Evolutionary conservation across 2,113 vertebrate species (phyloP), one percentile per base, ranked within the genome.

Genomic region (Sceloporus tristichus): DNA sequence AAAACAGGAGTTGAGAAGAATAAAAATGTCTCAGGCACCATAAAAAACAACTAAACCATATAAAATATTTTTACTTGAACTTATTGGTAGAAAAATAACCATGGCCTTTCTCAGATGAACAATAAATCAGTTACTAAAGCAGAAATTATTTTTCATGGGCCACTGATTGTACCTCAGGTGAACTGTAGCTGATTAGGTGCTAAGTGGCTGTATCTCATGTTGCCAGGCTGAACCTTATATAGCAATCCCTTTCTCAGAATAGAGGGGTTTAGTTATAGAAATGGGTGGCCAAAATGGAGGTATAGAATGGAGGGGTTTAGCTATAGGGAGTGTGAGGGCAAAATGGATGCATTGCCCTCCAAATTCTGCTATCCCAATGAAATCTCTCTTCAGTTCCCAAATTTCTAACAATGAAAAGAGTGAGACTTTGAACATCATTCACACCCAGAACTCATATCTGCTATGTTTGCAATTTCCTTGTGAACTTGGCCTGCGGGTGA

Each of bases 141-240:
- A 48, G 88, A 90, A 87, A 80, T 92, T 88, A 92, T 92, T 83
- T 92, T 95, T 94, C 92, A 1, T 95, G 92, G 96, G 94, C 89
- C 94, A 93, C 91, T 95, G 96, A 95, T 89, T 95, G 94, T 86
- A 94, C 94, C 91, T 94, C 96, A 94, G 95, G 94, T 89, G 79
- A 95, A 92, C 88, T 86, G 94, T 95, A 97, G 95, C 94, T 95
- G 94, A 95, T 96, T 94, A 91, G 84, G 89, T 87, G 48, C 84
- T 94, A 92, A 93, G 91, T 94, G 88, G 89, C 93, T 95, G 89
- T 88, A 16, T 86, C 56, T 90, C 6, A 25, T 59, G 91, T 81
- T 81, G 59, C 9, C 19, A 27, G 34, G 38, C 59, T 40, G 27
- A 42, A 66, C 59, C 40, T 66, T 59, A 82, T 40, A 66, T 34